Evolutionary conservation across 1,140 invertebrate species (phyloP), one percentile per base, ranked within the genome.

Genomic region (Diorhabda sublineata): DNA sequence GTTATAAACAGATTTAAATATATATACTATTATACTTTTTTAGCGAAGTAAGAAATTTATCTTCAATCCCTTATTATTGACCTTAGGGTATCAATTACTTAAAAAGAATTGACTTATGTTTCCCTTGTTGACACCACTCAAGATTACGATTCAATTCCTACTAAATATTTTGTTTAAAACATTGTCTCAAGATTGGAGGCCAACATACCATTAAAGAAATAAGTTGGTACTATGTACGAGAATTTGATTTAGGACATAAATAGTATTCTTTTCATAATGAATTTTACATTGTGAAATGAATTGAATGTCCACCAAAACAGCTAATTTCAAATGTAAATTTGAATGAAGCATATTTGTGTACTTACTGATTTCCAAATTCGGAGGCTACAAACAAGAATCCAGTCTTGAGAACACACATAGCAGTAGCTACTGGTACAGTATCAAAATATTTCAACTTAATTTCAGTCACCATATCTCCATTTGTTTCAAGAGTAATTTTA

Each of bases 301-400:
- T 26, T 26, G 26, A 26, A 26, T 26, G 26, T 26, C 26, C 26
- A 26, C 26, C 26, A 26, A 26, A 26, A 26, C 26, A 26, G 1
- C 26, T 26, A 26, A 26, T 26, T 26, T 26, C 26, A 26, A 26
- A 26, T 26, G 26, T 26, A 26, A 26, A 26, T 26, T 26, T 26
- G 26, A 26, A 26, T 26, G 26, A 26, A 26, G 26, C 26, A 26
- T 26, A 26, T 26, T 26, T 26, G 26, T 26, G n/a, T 72, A 93
- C 93, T 93, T 88, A 98, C 94, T 99, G 98, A 84, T 99, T 99
- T 73, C 98, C 98, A 90, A 99, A 99, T 86, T 99, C 98, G 60
- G 95, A 94, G 3, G 97, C 97, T 5, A 99, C 94, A 85, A 99
- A 99, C 0, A 99, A 84, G 80, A 99, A 99, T 3, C 98, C 98